Base-by-base conservation (phyloP, 2,113 vertebrate genomes). In the Rostratula benghalensis region DNA sequence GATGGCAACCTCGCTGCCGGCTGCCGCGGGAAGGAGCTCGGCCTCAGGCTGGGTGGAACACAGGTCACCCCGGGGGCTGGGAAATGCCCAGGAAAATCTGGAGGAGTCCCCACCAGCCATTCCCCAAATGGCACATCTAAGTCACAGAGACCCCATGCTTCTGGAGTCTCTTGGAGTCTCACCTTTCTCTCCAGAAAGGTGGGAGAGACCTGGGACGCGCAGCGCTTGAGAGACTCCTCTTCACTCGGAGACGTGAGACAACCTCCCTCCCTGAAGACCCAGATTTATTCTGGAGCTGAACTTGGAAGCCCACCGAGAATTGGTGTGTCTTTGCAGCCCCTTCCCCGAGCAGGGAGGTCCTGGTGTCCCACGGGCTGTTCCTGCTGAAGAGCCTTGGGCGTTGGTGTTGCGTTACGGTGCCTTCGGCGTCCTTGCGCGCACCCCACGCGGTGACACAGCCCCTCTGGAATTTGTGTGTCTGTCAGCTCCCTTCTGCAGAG, bases 101-200 rank as follows among this genome's bases (percentile, higher is more conserved):
- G 15, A 11, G 61, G 81, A 37, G 16, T 71, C 93, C 88, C 71
- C 89, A 87, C 63, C 54, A 88, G 39, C 87, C 79, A 51, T 83
- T 79, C 84, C 90, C n/a, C 45, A 94, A 97, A 94, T 79, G 94
- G 63, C 53, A 81, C 37, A 71, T 69, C 63, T 22, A 41, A 93
- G 54, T 88, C 91, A 54, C 85, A 73, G 46, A 73, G 46, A 20
- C 90, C 90, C 87, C 65, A 74, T 88, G 63, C 12, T 28, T 90
- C 73, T 48, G 48, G 82, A 51, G n/a, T n/a, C n/a, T n/a, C n/a
- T n/a, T n/a, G 87, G 79, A 89, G 85, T 54, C 24, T 94, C 78
- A 77, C 70, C 87, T 31, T 43, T 0, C 37, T 20, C 57, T 73
- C 75, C 86, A 71, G 21, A 19, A 56, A 16, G 46, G 59, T 68